phyloP scores from a whole-genome alignment of 2,113 vertebrate species.

The Neolamprologus sp. region DNA sequence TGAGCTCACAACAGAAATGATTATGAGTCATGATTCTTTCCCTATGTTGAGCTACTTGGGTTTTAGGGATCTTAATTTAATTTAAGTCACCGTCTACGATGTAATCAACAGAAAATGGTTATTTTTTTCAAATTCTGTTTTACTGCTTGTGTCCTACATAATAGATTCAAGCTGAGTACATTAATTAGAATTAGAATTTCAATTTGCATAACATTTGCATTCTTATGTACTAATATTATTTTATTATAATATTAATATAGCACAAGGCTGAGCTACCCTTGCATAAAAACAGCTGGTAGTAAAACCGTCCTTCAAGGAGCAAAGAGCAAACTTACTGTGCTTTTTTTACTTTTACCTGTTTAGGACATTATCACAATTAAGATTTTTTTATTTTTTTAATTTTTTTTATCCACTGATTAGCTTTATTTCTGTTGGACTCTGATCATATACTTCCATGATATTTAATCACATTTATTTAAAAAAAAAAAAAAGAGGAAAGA shows the following conservation, averaged over 20 bases:
- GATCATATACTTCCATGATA: no score
- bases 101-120: background rate
- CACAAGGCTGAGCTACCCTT: background rate
- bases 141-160: background rate
- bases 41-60: background rate
- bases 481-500: no score
- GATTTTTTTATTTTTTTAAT: fast-evolving
- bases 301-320: background rate
- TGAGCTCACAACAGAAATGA: background rate
- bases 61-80: background rate
- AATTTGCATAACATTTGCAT: background rate
- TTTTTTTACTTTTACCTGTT: background rate
- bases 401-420: no score
- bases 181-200: background rate
- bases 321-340: background rate
- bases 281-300: background rate
- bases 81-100: background rate
- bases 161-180: background rate
- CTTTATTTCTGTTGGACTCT: no score
- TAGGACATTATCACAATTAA: background rate
- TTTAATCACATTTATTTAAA: no score
- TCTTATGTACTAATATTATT: background rate
- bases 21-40: background rate
- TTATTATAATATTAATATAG: background rate
- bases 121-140: background rate